Evolutionary conservation across 2,888 invertebrate genomes (phyloP).

Genomic region (Morinoia aosen): DNA sequence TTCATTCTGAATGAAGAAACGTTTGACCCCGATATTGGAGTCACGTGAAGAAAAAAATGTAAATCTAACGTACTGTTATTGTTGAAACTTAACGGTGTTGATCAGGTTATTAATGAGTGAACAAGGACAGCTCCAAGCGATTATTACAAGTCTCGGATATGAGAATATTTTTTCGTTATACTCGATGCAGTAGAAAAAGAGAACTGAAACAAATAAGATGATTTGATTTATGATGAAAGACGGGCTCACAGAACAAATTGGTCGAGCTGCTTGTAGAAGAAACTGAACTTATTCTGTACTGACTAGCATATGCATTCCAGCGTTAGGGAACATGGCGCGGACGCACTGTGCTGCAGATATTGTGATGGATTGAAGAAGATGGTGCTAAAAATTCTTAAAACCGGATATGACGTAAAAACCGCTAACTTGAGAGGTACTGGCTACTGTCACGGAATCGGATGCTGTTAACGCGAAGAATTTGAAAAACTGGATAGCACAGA

Average conservation of each 20-base stretch:
- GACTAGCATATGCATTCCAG: not conserved
- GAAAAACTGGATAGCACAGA: not conserved
- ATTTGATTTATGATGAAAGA: not conserved
- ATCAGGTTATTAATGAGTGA: not conserved
- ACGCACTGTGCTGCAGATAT: not conserved
- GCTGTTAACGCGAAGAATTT: not conserved
- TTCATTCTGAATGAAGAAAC: not conserved
- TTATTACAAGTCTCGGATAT: too few relatives aligned
- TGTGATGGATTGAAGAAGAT: not conserved
- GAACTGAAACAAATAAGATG: too few relatives aligned
- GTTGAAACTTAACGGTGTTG: not conserved
- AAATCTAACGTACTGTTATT: not conserved
- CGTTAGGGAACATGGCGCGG: not conserved
- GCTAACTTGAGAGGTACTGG: not conserved
- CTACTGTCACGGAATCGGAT: not conserved
- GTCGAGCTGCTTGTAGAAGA: not conserved
- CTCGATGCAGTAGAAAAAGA: not conserved
- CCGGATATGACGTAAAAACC: not conserved
- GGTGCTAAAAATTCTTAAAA: not conserved
- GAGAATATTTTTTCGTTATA: not conserved
- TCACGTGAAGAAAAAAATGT: not conserved
- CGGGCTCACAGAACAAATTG: not conserved
- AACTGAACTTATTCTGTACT: not conserved
- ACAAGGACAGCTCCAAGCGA: too few relatives aligned
- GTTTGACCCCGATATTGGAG: not conserved